Conservation (phyloP, 2,888 invertebrate genomes). For the Phania funesta region DNA sequence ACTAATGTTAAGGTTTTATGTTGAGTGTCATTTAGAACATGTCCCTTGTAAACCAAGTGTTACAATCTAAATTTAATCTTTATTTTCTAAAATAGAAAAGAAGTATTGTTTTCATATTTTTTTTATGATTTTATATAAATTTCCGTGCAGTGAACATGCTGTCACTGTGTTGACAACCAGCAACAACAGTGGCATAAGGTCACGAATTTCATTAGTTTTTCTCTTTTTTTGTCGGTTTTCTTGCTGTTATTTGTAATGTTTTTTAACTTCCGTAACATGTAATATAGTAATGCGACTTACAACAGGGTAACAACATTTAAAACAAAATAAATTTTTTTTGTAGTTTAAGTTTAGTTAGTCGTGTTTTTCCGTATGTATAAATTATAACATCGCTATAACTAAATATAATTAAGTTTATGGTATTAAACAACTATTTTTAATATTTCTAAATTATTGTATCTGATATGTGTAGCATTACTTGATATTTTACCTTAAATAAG, state of each 20-base stretch:
- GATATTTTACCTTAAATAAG: too few species aligned
- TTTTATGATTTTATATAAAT: constrained; percentile 1
- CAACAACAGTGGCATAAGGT: constrained; percentile 70
- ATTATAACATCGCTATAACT: too few species aligned
- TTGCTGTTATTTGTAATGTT: constrained; percentile 36
- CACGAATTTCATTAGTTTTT: constrained; percentile 78
- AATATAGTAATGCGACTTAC: constrained; percentile 39
- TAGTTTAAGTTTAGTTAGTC: constrained; percentile 7
- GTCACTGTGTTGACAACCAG: constrained; percentile 63
- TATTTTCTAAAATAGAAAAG: not conserved
- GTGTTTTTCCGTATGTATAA: too few species aligned
- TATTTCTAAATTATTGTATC: too few species aligned
- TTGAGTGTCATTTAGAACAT: constrained; percentile 31
- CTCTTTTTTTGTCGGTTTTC: constrained; percentile 32
- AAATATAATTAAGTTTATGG: too few species aligned
- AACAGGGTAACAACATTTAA: constrained; percentile 11
- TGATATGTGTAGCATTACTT: too few species aligned
- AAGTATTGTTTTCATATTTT: constrained; percentile 16
- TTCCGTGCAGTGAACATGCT: constrained; percentile 53
- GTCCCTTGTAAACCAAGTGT: not conserved
- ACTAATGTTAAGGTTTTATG: not conserved
- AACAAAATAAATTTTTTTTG: constrained; percentile 29
- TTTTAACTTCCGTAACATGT: constrained; percentile 54
- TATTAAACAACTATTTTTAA: too few species aligned
- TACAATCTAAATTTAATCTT: constrained; percentile 16